Percentiles rank a stretch among this genome's conserved stretches.
Conservation (phyloP, 2,797 vertebrate genomes). For the Salarias fasciatus region DNA sequence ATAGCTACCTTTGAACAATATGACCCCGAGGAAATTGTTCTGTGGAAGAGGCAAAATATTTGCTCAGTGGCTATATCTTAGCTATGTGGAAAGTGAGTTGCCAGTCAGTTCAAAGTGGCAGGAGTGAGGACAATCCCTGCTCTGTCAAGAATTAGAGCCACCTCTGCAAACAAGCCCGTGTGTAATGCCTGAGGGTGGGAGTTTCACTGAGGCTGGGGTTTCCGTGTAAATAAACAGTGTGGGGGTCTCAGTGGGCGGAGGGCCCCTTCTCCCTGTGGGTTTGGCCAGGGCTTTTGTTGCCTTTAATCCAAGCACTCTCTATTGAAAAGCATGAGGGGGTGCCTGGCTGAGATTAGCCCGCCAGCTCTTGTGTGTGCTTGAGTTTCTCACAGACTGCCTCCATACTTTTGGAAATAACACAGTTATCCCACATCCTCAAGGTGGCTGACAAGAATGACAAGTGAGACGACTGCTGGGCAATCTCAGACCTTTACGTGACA, state of each 20-base stretch:
- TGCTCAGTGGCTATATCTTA: conserved; percentile 47
- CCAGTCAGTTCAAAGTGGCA: conserved; percentile 70
- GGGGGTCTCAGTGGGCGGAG: conserved; percentile 82
- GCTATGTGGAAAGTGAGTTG: conserved; percentile 66
- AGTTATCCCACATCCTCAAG: conserved; percentile 77
- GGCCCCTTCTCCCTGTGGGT: conserved; percentile 76
- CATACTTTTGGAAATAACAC: conserved; percentile 77
- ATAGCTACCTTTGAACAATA: conserved; percentile 38
- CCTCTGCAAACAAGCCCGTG: conserved; percentile 85
- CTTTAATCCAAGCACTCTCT: conserved; percentile 84
- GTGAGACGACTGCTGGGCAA: conserved; percentile 68
- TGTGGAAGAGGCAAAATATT: conserved; percentile 49
- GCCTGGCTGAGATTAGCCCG: conserved; percentile 82
- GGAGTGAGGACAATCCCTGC: conserved; percentile 75
- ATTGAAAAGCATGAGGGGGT: conserved; percentile 78
- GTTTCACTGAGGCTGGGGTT: conserved; percentile 80
- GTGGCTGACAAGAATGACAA: conserved; percentile 76
- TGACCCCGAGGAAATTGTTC: conserved; percentile 46
- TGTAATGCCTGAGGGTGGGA: conserved; percentile 81
- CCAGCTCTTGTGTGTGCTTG: conserved; percentile 80
- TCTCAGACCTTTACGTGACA: conserved; percentile 64
- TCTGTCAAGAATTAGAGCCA: conserved; percentile 85
- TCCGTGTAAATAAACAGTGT: conserved; percentile 87
- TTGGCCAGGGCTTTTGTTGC: conserved; percentile 85
- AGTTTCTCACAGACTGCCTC: conserved; percentile 79